phyloP scores from a whole-genome alignment of 2,888 invertebrate species.

The Polylopha cassiicola region DNA sequence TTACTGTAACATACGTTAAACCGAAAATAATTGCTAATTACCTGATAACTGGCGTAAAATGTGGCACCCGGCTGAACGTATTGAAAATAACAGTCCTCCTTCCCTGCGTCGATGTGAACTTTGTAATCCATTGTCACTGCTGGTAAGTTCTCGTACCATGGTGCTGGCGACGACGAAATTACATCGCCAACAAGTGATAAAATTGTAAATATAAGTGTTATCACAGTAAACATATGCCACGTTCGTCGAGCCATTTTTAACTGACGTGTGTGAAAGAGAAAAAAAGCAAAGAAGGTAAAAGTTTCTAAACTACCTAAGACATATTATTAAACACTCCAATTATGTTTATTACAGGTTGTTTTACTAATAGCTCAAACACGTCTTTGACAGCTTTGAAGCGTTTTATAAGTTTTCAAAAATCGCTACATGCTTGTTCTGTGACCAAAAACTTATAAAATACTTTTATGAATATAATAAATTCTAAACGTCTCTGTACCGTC shows the following conservation, averaged over 20 bases:
- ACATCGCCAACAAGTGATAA: constrained; percentile 70
- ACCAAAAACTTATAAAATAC: too few species aligned
- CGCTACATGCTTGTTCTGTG: too few species aligned
- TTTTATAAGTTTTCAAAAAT: too few species aligned
- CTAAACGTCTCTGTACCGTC: background rate
- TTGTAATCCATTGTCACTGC: constrained; percentile 98
- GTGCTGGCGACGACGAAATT: constrained; percentile 76
- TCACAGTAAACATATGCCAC: constrained; percentile 71
- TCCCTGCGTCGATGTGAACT: constrained; percentile 94
- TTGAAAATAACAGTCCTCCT: constrained; percentile 96
- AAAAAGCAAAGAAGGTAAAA: too few species aligned
- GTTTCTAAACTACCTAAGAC: too few species aligned
- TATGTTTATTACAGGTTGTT: background rate
- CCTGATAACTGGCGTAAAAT: constrained; percentile 96
- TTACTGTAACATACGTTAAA: constrained; percentile 15
- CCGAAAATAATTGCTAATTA: constrained; percentile 52
- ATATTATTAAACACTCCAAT: too few species aligned
- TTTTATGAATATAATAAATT: background rate
- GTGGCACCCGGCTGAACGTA: constrained; percentile 94
- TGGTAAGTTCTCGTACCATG: constrained; percentile 91
- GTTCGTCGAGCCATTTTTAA: constrained; percentile 69
- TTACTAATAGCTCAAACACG: constrained; percentile 2
- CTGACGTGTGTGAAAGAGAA: constrained; percentile 21
- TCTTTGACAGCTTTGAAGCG: constrained; percentile 2
- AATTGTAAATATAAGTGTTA: constrained; percentile 68